phyloP scores from a whole-genome alignment of 2,797 vertebrate species.

The Rhabdomys pumilio region DNA sequence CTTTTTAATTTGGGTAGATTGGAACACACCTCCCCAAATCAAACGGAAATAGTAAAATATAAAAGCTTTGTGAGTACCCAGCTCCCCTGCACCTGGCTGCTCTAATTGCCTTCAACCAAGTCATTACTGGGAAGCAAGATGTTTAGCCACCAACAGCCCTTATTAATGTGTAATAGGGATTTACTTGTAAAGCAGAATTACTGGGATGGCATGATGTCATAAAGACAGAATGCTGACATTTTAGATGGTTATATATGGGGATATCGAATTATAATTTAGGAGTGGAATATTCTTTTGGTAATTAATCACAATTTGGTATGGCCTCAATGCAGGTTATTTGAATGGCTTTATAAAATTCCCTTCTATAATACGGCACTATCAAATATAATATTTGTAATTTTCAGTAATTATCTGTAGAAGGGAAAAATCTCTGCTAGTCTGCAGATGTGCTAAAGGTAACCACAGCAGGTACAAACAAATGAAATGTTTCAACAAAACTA shows the following conservation, averaged over 20 bases:
- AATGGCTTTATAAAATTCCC: constrained; percentile 67
- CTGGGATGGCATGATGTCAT: constrained; percentile 91
- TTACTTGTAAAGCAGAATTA: constrained; percentile 93
- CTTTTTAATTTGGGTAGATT: constrained; percentile 91
- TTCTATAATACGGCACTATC: constrained; percentile 75
- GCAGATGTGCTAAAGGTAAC: constrained; percentile 7
- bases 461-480: constrained; percentile 71
- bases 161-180: constrained; percentile 93
- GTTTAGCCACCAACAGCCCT: constrained; percentile 92
- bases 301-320: constrained; percentile 88
- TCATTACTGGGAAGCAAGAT: constrained; percentile 91
- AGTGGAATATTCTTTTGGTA: constrained; percentile 86
- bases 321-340: constrained; percentile 78
- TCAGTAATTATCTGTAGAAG: constrained; percentile 73
- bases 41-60: constrained; percentile 98
- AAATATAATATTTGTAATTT: constrained; percentile 71
- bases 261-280: constrained; percentile 89
- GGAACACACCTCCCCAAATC: constrained; percentile 92
- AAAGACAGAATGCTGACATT: constrained; percentile 91
- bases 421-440: not conserved
- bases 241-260: constrained; percentile 89
- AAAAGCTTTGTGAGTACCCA: constrained; percentile 94
- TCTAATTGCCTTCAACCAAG: constrained; percentile 96
- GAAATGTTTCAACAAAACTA: constrained; percentile 79
- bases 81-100: constrained; percentile 95